Evolutionary conservation across 2,888 invertebrate genomes (phyloP), one percentile per base, ranked within the genome.

Genomic region (Tetropium fuscum): DNA sequence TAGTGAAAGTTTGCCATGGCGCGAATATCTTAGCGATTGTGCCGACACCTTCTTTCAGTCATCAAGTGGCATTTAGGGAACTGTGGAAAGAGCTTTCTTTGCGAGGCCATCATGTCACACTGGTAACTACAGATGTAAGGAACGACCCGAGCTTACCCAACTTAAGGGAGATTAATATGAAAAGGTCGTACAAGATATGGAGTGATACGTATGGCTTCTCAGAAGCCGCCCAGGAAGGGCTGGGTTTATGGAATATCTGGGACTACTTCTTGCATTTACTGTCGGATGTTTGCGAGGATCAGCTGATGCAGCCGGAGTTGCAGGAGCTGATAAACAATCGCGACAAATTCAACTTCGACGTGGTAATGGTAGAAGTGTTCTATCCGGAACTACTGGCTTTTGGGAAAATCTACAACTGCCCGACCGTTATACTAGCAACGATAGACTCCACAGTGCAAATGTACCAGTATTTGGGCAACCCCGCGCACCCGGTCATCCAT

Each of bases 241-340:
- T 58, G 22, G 45, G 43, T 3, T 49, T 58, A 4, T 58, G 51
- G 53, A 53, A 53, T 16, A 45, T 58, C n/a, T 40, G 47, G 53
- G 45, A 53, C 7, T 54, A 48, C n/a, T 59, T 47, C 22, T 27
- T 47, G 6, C 43, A 58, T 25, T 36, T 58, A 38, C 36, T 58
- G 1, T 36, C 36, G 3, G 58, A 58, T 19, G 45, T 58, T 15
- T 13, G 18, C 18, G 58, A 58, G 11, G 43, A 48, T 8, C 48
- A 48, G 15, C 36, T 51, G 10, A 43, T 56, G 6, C 67, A 71
- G 48, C 68, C 70, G 0, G 59, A 70, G 53, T 71, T 78, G 3
- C 68, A 72, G 53, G 51, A 65, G 15, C 43, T 78, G n/a, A 74
- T 78, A n/a, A 43, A 72, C 6, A 63, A 75, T 19, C 32, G 43